phyloP scores from a whole-genome alignment of 2,797 vertebrate genomes.

The Anguilla anguilla region DNA sequence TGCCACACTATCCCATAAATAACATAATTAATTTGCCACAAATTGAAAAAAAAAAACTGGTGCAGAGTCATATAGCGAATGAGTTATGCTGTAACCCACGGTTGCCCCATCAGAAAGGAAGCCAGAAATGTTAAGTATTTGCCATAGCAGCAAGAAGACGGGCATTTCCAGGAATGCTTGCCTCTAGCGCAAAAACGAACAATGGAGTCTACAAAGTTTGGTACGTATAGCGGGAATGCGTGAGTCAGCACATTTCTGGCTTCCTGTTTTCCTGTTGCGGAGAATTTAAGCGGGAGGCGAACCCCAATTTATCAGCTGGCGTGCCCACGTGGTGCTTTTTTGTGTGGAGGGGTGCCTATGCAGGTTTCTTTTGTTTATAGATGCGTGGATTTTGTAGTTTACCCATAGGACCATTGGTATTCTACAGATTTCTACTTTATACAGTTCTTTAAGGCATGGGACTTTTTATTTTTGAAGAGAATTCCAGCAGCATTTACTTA shows the following conservation, averaged over 20 bases:
- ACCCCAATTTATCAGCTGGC: slow-evolving; percentile 14
- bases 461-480: neutral
- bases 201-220: slow-evolving; percentile 58
- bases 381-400: neutral
- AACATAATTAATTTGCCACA: neutral
- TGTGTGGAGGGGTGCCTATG: neutral
- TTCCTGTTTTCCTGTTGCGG: slow-evolving; percentile 48
- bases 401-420: neutral
- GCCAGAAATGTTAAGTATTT: slow-evolving; percentile 38
- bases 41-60: neutral
- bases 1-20: neutral
- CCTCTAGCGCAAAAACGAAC: slow-evolving; percentile 50
- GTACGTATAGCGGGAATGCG: slow-evolving; percentile 72
- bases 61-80: slow-evolving; percentile 73
- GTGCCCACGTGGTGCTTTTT: neutral
- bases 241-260: slow-evolving; percentile 66
- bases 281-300: slow-evolving; percentile 48
- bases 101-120: neutral
- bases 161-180: slow-evolving; percentile 14
- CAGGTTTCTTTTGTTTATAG: neutral
- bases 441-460: neutral
- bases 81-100: slow-evolving; percentile 42
- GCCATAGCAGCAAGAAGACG: slow-evolving; percentile 23
- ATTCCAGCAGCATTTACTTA: neutral
- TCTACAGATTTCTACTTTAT: slow-evolving; percentile 14